Evolutionary conservation across 2,113 vertebrate species (phyloP), one percentile per base, ranked within the genome.

Genomic region (Phalacrocorax brasilianus): DNA sequence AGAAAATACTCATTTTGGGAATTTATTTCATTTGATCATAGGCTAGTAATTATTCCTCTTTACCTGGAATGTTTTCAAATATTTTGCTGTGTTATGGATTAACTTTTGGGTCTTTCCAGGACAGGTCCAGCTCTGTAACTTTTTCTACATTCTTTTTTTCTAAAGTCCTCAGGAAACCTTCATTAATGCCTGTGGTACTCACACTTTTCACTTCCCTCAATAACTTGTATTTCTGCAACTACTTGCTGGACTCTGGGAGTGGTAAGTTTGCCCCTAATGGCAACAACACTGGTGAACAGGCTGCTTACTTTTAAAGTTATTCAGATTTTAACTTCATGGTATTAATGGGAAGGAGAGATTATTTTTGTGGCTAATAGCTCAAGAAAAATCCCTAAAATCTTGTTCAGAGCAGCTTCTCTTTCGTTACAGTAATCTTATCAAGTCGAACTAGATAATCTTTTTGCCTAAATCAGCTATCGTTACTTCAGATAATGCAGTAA

Each of bases 401-500:
- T 91, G 68, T 93, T 94, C 77, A 89, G 89, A 96, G 65, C 47
- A 38, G 55, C 92, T 75, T 82, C 40, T 89, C 18, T 94, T 95
- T 79, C 7, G 4, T 95, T 84, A 49, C 38, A 65, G 62, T 96
- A 79, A 95, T 97, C 90, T 97, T 96, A 89, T 58, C 95, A 95
- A 90, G 80, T 97, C 2, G 5, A 95, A 95, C 80, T 56, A 96
- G 79, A 93, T 96, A 89, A 93, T 97, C 93, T 97, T 42, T 93
- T 52, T 84, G 67, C 94, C 86, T 78, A 88, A 96, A 95, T 97
- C 53, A 2, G 70, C 88, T 95, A 35, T 86, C 12, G 3, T 94
- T 93, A 40, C 79, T 92, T 95, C 78, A 95, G 93, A 93, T 97
- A 96, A 94, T 88, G 85, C 76, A 96, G 95, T 75, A 90, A 95